phyloP scores from a whole-genome alignment of 2,888 invertebrate genomes.

The Penaeus monodon region DNA sequence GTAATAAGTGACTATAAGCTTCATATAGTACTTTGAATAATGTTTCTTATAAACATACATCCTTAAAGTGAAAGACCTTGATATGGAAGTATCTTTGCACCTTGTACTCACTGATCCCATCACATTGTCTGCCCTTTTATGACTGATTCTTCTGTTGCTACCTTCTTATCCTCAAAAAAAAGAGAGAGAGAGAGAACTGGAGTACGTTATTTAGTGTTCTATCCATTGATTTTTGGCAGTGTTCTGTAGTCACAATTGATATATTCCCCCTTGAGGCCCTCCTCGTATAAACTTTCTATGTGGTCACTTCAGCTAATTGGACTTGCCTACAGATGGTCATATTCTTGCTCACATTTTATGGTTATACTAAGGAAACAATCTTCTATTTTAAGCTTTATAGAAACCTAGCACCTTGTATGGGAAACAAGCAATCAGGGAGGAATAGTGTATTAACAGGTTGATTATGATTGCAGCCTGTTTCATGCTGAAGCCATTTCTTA shows the following conservation, averaged over 20 bases:
- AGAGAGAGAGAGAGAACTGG: background rate
- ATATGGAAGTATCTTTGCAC: background rate
- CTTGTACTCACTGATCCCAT: conserved; percentile 34
- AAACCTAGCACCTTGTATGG: conserved; percentile 42
- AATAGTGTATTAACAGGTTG: conserved; percentile 29
- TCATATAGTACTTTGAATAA: conserved; percentile 10
- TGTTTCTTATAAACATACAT: background rate
- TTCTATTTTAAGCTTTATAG: conserved; percentile 47
- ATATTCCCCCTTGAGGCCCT: conserved; percentile 36
- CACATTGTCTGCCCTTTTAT: conserved; percentile 22
- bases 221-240: conserved; percentile 12
- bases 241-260: conserved; percentile 43
- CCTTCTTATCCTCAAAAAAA: background rate
- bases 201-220: conserved; percentile 2
- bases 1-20: conserved; percentile 22
- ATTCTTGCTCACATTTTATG: conserved; percentile 56
- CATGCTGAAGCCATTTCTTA: conserved; percentile 48
- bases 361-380: conserved; percentile 39
- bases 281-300: conserved; percentile 8
- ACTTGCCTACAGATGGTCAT: conserved; percentile 57
- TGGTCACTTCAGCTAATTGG: conserved; percentile 56
- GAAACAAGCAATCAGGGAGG: conserved; percentile 48
- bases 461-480: conserved; percentile 41
- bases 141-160: conserved; percentile 1
- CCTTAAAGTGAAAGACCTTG: background rate